Evolutionary conservation across 2,797 vertebrate species (phyloP), one percentile per base, ranked within the genome.

Genomic region (Pelochelys cantorii): DNA sequence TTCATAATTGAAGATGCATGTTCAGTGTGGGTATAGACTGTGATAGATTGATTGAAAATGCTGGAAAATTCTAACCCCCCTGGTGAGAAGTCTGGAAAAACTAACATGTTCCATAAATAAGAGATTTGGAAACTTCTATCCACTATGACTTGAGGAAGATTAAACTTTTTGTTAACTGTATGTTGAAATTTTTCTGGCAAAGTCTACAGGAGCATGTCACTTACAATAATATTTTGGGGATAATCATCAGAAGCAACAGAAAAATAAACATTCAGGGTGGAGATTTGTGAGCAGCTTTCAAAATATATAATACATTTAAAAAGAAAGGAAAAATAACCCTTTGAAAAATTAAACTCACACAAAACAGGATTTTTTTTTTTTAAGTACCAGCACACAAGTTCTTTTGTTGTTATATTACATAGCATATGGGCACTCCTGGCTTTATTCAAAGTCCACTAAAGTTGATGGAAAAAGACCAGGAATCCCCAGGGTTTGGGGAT

Each of bases 1-100:
- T 81, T 87, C 59, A 42, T 92, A 89, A 96, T 96, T 88, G 90
- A 92, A 95, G 84, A 94, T 75, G 81, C 95, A 96, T 88, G 57
- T 82, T 85, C 88, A 96, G 88, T 89, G 87, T 65, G 42, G 65
- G 29, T 15, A 65, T 52, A 37, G 22, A n/a, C 25, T 86, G 13
- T 78, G 79, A 89, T 84, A 84, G 91, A 93, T 82, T 85, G 83
- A 77, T 93, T 71, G 87, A 84, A 87, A 78, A 79, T 94, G 31
- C 79, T 91, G 74, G 65, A 55, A 79, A 48, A 74, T 75, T n/a
- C 37, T 60, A 90, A 78, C 34, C 90, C 13, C 42, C 81, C 90
- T 62, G 23, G 42, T 77, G 91, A 55, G 91, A 85, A 91, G 60
- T 77, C 60, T 83, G 75, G 86, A 79, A 84, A 88, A 88, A n/a